A percentile compares a stretch with the other conserved stretches of the same genome.
Conservation (phyloP, 2,113 vertebrate genomes). For the Caretta caretta region DNA sequence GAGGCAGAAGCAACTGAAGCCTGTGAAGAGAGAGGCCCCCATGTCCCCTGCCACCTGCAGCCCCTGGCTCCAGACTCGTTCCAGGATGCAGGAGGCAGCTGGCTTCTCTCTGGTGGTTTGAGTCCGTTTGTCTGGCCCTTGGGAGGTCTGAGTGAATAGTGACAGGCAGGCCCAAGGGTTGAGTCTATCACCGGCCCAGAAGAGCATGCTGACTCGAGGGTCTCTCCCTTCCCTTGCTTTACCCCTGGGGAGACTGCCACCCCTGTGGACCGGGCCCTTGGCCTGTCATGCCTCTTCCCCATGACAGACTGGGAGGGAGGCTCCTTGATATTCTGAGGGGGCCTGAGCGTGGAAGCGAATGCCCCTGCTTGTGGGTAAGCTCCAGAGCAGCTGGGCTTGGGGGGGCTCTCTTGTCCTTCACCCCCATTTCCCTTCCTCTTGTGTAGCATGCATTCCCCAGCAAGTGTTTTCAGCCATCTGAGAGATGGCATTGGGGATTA, state of each 20-base stretch:
- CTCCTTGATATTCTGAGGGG: not conserved
- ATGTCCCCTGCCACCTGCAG: no score
- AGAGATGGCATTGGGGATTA: slow-evolving; percentile 44
- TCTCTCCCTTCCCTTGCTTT: not conserved
- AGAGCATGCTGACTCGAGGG: not conserved
- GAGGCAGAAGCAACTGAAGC: no score
- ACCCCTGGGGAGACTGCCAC: not conserved
- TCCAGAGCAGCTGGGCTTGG: not conserved
- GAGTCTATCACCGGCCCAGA: not conserved
- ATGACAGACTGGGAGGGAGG: no score
- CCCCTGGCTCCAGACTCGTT: not conserved
- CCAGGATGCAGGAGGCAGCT: not conserved
- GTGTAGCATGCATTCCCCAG: not conserved
- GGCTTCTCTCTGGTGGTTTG: not conserved
- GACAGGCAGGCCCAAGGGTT: not conserved
- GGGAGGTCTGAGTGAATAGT: not conserved
- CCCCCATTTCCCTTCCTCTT: not conserved
- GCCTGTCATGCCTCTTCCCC: not conserved
- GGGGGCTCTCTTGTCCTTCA: not conserved
- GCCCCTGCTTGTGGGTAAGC: not conserved
- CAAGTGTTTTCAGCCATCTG: no score
- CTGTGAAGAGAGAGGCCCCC: no score
- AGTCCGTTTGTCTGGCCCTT: not conserved
- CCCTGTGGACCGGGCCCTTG: not conserved
- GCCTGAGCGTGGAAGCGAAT: not conserved